phyloP scores from a whole-genome alignment of 2,797 vertebrate species.

The Neopelma chrysocephalum region DNA sequence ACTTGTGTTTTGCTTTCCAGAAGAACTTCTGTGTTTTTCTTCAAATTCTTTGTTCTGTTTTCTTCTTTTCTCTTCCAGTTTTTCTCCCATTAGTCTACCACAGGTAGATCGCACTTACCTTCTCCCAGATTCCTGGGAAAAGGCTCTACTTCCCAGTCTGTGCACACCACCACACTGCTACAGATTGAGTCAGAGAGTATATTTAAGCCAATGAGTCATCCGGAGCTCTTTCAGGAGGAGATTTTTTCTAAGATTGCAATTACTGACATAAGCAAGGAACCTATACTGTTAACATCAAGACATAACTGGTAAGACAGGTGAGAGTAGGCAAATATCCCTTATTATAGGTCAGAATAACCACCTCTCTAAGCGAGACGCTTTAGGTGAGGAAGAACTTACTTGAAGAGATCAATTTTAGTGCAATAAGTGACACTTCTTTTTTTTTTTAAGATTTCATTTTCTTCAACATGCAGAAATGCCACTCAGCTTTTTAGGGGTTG shows the following conservation, averaged over 20 bases:
- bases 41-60: not conserved
- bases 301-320: not conserved
- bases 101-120: not conserved
- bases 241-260: not conserved
- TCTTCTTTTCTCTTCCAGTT: not conserved
- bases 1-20: not conserved
- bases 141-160: not conserved
- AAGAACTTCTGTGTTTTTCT: not conserved
- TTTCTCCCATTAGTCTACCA: not conserved
- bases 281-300: not conserved
- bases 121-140: not conserved
- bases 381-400: not conserved
- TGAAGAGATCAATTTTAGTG: not conserved
- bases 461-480: not conserved
- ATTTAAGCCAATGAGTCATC: not conserved
- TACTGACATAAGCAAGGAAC: not conserved
- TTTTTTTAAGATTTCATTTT: not conserved
- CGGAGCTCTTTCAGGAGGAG: not conserved
- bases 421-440: not conserved
- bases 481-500: not conserved
- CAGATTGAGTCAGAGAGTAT: not conserved
- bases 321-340: not conserved
- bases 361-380: not conserved
- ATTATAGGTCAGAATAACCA: not conserved
- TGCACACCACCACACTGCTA: not conserved